Evolutionary conservation across 2,888 invertebrate genomes (phyloP).

Genomic region (Shargacucullia verbasci): DNA sequence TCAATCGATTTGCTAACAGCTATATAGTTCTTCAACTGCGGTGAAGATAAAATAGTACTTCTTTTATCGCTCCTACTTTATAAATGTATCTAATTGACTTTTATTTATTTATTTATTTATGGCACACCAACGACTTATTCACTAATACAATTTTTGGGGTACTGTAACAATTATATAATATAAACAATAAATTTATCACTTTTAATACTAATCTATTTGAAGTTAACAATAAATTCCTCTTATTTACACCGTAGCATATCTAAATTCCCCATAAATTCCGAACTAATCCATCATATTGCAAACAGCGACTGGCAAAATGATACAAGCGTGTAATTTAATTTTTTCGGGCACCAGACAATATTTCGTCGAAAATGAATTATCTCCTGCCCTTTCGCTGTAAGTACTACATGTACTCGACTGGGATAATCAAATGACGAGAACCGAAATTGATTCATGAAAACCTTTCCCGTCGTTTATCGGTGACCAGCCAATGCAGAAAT

Average conservation of each 20-base stretch:
- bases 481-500: conserved; percentile 41
- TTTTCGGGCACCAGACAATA: conserved; percentile 71
- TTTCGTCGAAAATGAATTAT: conserved; percentile 79
- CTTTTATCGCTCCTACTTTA: neutral
- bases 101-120: no score
- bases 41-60: neutral
- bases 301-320: conserved; percentile 50
- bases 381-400: conserved; percentile 71
- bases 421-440: conserved; percentile 75
- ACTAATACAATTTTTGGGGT: no score
- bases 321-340: conserved; percentile 67
- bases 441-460: conserved; percentile 71
- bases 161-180: no score
- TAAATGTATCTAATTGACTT: no score
- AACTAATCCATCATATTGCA: conserved; percentile 38
- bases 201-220: no score
- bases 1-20: conserved; percentile 14
- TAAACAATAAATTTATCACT: no score
- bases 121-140: no score
- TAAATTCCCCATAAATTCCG: conserved; percentile 15
- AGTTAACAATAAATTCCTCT: no score
- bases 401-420: conserved; percentile 61
- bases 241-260: conserved; percentile 13
- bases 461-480: conserved; percentile 50
- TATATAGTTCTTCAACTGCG: conserved; percentile 4